Conservation (phyloP, 2,797 vertebrate species). For the Channallabes apus region DNA sequence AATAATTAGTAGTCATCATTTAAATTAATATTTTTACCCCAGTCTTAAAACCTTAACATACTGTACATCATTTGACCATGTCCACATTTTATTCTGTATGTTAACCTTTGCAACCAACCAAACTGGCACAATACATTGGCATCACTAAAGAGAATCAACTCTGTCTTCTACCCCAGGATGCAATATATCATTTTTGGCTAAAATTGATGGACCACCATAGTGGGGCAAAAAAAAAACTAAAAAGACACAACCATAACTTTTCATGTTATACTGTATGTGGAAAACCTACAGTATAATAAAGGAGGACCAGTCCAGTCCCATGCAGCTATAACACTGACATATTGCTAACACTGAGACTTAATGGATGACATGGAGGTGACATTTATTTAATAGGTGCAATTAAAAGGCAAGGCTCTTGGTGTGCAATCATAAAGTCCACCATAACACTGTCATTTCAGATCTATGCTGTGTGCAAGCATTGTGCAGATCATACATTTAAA, state of each 20-base stretch:
- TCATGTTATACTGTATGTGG: not conserved
- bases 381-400: conserved; percentile 23
- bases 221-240: not conserved
- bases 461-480: not conserved
- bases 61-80: not conserved
- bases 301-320: not conserved
- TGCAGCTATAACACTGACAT: not conserved
- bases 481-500: conserved; percentile 13
- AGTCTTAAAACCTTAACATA: not conserved
- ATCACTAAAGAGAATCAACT: not conserved
- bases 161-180: too few species aligned
- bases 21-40: not conserved
- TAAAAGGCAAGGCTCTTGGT: conserved; percentile 33
- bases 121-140: not conserved
- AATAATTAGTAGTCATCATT: not conserved
- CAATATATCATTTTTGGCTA: not conserved
- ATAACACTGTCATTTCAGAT: conserved; percentile 17
- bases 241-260: not conserved
- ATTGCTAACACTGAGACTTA: not conserved
- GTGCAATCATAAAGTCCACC: conserved; percentile 18
- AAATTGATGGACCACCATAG: not conserved
- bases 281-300: not conserved
- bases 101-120: not conserved
- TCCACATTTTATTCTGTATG: not conserved
- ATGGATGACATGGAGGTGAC: conserved; percentile 27